Evolutionary conservation across 1,140 invertebrate genomes (phyloP), one percentile per base, ranked within the genome.

Genomic region (Nomia melanderi): DNA sequence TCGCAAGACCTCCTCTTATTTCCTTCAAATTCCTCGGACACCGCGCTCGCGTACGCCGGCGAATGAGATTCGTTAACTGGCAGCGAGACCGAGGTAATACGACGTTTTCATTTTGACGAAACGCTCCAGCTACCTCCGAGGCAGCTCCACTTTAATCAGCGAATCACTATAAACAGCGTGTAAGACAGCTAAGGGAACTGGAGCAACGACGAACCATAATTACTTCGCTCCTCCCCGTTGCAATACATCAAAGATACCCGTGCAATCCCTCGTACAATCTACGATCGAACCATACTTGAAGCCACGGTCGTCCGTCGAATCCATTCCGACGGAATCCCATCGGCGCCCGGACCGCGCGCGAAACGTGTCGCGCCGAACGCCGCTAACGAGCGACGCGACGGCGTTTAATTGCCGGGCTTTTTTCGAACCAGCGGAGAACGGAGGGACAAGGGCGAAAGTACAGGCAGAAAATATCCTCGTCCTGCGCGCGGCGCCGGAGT

Each of bases 1-100:
- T 59, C 47, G 53, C 60, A 63, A 82, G 57, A 60, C 44, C 9
- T 14, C 36, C 47, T 75, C 47, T 69, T 79, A 39, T n/a, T 57
- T 33, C 12, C 29, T 36, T 17, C n/a, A 23, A 53, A 27, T 33
- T 65, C 17, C 6, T 5, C 1, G 14, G 63, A 14, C 44, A 33
- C 11, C 31, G 11, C n/a, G 14, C 41, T 8, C 3, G n/a, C n/a
- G n/a, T n/a, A n/a, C n/a, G n/a, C n/a, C n/a, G n/a, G n/a, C n/a
- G n/a, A n/a, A n/a, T 1, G 47, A 20, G 47, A 39, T 39, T 65
- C 63, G 44, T 65, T 50, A 65, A 65, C 27, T 31, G 23, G 44
- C 23, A 50, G 31, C 41, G 23, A 31, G 27, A 41, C 11, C 14
- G 0, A 31, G 2, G 6, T 2, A 4, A 20, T 14, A 41, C 59